phyloP scores from a whole-genome alignment of 2,888 invertebrate genomes.

The Leucophora obtusa region DNA sequence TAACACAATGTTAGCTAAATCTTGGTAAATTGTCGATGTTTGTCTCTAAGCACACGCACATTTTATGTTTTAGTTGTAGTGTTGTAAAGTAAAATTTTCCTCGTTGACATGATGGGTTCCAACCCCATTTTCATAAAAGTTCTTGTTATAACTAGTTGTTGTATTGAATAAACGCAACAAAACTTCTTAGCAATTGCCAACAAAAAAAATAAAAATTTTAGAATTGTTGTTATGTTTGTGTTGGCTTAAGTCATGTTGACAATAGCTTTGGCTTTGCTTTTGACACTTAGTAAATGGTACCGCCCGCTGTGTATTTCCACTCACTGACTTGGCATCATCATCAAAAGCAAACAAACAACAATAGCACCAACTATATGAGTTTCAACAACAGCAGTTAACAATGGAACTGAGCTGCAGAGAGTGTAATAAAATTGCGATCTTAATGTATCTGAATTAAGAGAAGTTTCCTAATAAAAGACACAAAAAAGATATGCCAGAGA shows the following conservation, averaged over 20 bases:
- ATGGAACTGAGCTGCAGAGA: background rate
- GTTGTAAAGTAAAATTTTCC: slow-evolving; percentile 41
- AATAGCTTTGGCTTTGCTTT: slow-evolving; percentile 78
- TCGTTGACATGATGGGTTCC: slow-evolving; percentile 56
- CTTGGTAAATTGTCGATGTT: slow-evolving; percentile 60
- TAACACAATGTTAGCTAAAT: slow-evolving; percentile 66
- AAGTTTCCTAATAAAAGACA: too few species aligned
- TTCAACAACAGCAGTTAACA: slow-evolving; percentile 46
- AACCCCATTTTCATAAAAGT: slow-evolving; percentile 44
- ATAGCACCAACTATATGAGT: slow-evolving; percentile 41
- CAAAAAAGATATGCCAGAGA: too few species aligned
- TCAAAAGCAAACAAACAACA: slow-evolving; percentile 33
- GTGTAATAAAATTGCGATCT: too few species aligned
- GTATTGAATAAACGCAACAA: slow-evolving; percentile 65
- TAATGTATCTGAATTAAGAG: too few species aligned
- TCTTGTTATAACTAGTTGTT: slow-evolving; percentile 21
- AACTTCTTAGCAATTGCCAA: slow-evolving; percentile 72
- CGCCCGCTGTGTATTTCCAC: slow-evolving; percentile 73
- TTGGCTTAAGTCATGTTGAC: slow-evolving; percentile 70
- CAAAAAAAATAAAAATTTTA: slow-evolving; percentile 64
- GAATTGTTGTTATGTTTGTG: slow-evolving; percentile 52
- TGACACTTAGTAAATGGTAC: slow-evolving; percentile 72
- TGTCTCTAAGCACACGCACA: slow-evolving; percentile 58
- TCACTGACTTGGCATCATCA: slow-evolving; percentile 64
- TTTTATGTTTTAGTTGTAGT: slow-evolving; percentile 46